Evolutionary conservation across 2,888 invertebrate species (phyloP).

Genomic region (Syritta pipiens): DNA sequence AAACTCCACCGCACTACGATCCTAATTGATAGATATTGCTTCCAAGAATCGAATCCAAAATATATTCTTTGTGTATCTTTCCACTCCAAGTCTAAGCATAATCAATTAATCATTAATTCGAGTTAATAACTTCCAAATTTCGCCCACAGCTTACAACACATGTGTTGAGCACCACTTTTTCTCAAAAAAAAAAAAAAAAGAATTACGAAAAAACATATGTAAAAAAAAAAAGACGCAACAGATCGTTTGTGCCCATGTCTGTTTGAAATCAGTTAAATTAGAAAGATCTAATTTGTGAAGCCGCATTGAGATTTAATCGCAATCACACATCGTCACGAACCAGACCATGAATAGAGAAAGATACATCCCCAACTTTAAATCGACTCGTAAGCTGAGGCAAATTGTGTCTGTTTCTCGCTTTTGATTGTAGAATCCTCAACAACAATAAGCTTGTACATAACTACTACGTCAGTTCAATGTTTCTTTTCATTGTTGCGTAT

Average conservation of each 20-base stretch:
- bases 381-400: not conserved
- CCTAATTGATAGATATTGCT: slow-evolving; percentile 19
- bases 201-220: too few species aligned
- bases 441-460: slow-evolving; percentile 30
- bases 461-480: slow-evolving; percentile 27
- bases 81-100: not conserved
- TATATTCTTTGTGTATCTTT: too few species aligned
- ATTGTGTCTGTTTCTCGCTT: slow-evolving; percentile 22
- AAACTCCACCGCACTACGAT: slow-evolving; percentile 13
- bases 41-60: not conserved
- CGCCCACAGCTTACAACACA: slow-evolving; percentile 34
- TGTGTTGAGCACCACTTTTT: slow-evolving; percentile 26
- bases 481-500: slow-evolving; percentile 31
- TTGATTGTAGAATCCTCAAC: slow-evolving; percentile 37
- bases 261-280: slow-evolving; percentile 38
- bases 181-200: slow-evolving; percentile 3
- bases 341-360: slow-evolving; percentile 19
- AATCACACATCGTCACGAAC: not conserved
- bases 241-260: not conserved
- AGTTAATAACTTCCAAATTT: slow-evolving; percentile 13
- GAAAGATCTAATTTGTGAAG: slow-evolving; percentile 53
- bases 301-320: slow-evolving; percentile 55
- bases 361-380: not conserved
- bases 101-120: slow-evolving; percentile 42
- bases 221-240: not conserved